Conservation (phyloP, 2,113 vertebrate genomes). For the Apteryx owenii region DNA sequence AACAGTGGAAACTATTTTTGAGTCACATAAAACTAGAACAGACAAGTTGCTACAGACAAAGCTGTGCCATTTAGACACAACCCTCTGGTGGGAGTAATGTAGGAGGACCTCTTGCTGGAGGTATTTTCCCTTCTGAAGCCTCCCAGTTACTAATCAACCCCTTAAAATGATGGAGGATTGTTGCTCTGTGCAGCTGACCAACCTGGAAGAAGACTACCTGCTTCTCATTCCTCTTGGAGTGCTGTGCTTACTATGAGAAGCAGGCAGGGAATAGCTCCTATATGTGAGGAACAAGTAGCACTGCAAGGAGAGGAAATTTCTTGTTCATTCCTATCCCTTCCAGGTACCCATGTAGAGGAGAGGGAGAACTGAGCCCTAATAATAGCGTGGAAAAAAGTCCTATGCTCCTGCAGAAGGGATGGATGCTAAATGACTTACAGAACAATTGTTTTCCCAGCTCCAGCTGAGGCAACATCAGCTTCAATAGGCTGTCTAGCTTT, state of each 20-base stretch:
- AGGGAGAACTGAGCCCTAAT: neutral
- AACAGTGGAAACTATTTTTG: slow-evolving; percentile 63
- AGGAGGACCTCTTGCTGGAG: neutral
- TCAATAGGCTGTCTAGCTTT: neutral
- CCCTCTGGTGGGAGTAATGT: neutral
- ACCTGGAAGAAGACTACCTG: neutral
- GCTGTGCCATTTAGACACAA: neutral
- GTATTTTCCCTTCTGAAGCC: slow-evolving; percentile 8
- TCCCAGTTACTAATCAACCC: neutral
- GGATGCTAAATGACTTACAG: accelerated
- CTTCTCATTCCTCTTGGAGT: neutral
- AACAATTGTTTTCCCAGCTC: neutral
- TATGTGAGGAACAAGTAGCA: neutral
- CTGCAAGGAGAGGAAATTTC: neutral
- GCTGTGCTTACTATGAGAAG: neutral
- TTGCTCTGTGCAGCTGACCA: neutral
- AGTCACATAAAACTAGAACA: slow-evolving; percentile 50
- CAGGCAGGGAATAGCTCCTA: neutral
- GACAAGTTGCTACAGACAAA: neutral
- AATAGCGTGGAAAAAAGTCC: neutral
- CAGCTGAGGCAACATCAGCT: neutral
- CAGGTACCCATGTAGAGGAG: neutral
- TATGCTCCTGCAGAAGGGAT: neutral
- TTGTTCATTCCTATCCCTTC: neutral
- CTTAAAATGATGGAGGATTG: neutral